Conservation (phyloP, 2,888 invertebrate genomes). For the Rhamphomyia laevipes region DNA sequence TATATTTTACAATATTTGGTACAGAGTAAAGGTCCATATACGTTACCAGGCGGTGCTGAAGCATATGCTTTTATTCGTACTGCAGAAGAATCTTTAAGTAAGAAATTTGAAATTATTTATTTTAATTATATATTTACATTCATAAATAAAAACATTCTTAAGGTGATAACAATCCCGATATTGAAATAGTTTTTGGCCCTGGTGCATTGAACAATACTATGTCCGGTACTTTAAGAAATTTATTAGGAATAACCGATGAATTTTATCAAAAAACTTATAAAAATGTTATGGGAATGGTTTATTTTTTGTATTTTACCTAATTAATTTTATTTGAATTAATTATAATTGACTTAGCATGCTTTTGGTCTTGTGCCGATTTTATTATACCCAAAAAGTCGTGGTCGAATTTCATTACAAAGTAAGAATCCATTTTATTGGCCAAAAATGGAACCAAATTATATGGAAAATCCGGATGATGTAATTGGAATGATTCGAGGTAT, state of each 20-base stretch:
- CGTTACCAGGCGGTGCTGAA: conserved; percentile 66
- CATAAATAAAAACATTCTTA: neutral
- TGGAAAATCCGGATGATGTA: conserved; percentile 59
- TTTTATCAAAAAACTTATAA: conserved; percentile 36
- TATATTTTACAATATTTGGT: conserved; percentile 51
- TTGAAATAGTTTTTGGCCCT: conserved; percentile 68
- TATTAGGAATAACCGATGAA: conserved; percentile 45
- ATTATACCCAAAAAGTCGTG: conserved; percentile 61
- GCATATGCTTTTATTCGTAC: conserved; percentile 65
- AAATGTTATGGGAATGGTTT: conserved; percentile 20
- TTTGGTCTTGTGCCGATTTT: conserved; percentile 64
- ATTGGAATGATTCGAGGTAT: conserved; percentile 60
- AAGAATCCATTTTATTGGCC: conserved; percentile 66
- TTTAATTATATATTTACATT: too few relatives aligned
- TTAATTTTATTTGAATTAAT: too few relatives aligned
- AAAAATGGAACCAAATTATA: conserved; percentile 70
- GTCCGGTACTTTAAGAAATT: conserved; percentile 50
- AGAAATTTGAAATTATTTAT: too few relatives aligned
- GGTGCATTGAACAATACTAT: conserved; percentile 64
- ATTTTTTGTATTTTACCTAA: too few relatives aligned
- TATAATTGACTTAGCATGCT: conserved; percentile 29
- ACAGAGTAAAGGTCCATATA: conserved; percentile 55
- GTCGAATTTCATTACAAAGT: conserved; percentile 56
- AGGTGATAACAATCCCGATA: conserved; percentile 52
- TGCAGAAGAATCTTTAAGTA: conserved; percentile 36